These are phyloP conservation scores for Tangara arthus DNA, from an alignment of 2,797 vertebrate species.

Conservation along the genomic window DNA sequence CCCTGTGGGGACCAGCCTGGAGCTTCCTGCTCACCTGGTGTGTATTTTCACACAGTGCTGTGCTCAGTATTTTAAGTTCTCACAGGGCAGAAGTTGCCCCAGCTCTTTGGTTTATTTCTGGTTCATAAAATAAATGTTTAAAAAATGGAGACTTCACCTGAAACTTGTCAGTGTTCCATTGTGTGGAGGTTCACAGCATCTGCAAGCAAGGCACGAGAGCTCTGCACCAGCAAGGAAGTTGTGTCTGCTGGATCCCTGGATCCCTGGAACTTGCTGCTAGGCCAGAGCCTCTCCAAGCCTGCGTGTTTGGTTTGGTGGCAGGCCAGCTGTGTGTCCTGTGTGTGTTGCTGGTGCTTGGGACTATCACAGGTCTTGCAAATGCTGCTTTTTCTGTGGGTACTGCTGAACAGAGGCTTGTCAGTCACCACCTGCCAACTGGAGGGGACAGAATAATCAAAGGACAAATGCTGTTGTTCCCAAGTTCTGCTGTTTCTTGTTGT, in stretches of 20 bases:
- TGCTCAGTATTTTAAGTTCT: neutral
- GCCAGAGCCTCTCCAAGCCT: neutral
- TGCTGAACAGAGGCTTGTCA: neutral
- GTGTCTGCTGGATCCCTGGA: neutral
- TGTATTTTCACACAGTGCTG: neutral
- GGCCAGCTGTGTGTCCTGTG: neutral
- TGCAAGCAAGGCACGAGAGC: rapidly evolving
- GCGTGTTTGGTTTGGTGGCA: neutral
- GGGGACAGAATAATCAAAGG: neutral
- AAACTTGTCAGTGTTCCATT: neutral
- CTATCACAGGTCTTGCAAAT: neutral
- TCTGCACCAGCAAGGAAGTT: neutral
- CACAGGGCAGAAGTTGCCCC: neutral
- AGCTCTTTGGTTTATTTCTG: neutral
- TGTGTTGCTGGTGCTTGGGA: neutral
- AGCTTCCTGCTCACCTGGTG: rapidly evolving
- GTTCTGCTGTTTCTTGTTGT: neutral
- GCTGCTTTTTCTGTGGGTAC: neutral
- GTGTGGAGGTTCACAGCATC: neutral
- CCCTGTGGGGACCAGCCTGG: neutral
- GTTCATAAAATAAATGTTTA: neutral
- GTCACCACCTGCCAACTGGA: neutral
- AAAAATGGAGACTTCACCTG: neutral
- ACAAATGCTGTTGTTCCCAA: neutral
- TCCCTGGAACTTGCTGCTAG: neutral